Conservation (phyloP, 2,113 vertebrate genomes). For the Myotis lucifugus region DNA sequence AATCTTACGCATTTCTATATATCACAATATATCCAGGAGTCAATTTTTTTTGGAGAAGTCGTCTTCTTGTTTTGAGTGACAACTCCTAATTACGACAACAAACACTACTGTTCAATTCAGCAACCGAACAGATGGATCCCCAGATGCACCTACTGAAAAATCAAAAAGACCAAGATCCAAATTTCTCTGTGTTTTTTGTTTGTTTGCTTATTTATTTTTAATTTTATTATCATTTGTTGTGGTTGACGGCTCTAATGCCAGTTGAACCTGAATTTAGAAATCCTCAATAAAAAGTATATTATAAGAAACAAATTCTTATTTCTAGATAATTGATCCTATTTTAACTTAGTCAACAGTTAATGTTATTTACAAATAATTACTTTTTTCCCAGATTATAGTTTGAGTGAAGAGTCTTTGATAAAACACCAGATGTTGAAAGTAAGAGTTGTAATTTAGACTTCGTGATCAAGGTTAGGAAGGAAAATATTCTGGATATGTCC, state of each 20-base stretch:
- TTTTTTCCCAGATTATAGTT: constrained; percentile 21
- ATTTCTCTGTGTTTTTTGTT: neutral
- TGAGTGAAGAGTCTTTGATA: neutral
- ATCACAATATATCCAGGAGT: neutral
- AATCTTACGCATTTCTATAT: neutral
- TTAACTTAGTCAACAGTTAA: constrained; percentile 17
- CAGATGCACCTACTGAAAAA: neutral
- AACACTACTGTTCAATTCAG: neutral
- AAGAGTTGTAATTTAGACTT: neutral
- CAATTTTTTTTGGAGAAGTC: constrained; percentile 24
- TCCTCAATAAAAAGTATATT: neutral
- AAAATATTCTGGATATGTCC: neutral
- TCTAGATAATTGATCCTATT: neutral
- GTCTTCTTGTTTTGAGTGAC: constrained; percentile 52
- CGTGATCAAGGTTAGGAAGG: neutral
- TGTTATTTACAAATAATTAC: constrained; percentile 46
- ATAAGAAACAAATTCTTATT: neutral
- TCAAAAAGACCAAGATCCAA: neutral
- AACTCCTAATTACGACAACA: constrained; percentile 17
- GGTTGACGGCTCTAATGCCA: neutral
- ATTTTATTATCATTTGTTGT: neutral
- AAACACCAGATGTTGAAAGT: neutral
- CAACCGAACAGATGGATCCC: neutral
- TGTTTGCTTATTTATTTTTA: neutral
- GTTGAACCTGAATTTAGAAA: constrained; percentile 31